Conservation (phyloP, 2,797 vertebrate genomes). For the Sphenodon punctatus region DNA sequence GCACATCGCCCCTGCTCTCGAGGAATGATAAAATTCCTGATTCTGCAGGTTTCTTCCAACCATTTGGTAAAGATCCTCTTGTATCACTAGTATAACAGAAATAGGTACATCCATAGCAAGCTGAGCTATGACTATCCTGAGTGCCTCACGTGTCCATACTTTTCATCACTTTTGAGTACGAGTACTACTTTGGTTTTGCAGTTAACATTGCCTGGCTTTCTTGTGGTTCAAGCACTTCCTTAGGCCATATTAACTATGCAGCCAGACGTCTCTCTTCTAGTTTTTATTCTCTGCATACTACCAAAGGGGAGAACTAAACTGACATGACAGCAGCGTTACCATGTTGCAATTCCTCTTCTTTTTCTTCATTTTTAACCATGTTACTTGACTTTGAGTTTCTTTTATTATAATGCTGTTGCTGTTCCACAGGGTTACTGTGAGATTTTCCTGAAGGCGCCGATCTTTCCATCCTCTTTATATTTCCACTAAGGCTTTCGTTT, state of each 20-base stretch:
- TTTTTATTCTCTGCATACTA: neutral
- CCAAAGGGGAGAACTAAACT: neutral
- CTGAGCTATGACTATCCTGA: neutral
- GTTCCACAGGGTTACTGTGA: neutral
- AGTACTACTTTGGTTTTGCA: neutral
- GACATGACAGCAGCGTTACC: neutral
- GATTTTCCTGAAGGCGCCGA: neutral
- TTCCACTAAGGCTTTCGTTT: constrained; percentile 9
- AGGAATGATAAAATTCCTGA: too few relatives aligned
- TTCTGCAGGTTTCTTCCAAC: too few relatives aligned
- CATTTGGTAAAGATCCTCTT: too few relatives aligned
- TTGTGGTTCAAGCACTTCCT: neutral
- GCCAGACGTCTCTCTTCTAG: neutral
- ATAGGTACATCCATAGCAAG: neutral
- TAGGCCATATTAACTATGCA: neutral
- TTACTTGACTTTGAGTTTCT: neutral
- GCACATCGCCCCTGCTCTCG: too few relatives aligned
- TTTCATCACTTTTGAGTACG: neutral
- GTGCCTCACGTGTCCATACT: rapidly evolving
- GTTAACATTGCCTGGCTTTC: neutral
- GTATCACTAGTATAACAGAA: neutral
- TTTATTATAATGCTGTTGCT: neutral
- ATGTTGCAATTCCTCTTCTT: neutral
- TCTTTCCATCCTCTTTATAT: neutral
- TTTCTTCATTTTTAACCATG: neutral